Base-by-base conservation (phyloP, 2,888 invertebrate genomes). In the Tryphoninae sp. region DNA sequence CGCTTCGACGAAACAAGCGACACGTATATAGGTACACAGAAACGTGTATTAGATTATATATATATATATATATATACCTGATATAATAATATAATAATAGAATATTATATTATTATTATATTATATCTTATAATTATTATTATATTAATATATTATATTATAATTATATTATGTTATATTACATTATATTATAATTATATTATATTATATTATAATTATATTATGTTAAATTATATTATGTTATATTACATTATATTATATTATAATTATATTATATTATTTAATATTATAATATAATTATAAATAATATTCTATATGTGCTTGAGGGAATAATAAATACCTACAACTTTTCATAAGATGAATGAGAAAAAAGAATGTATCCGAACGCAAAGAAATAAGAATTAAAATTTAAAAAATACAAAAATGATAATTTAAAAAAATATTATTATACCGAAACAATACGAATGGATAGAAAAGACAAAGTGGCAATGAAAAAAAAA, bases 351-450 rank as follows among this genome's bases (percentile, higher is more conserved):
- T n/a, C 2, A 53, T 3, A 8, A 16, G 7, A 2, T 1, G 19
- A 53, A 16, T 0, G n/a, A 53, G 8, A 53, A 53, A 16, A 16
- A 53, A 16, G 7, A 53, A n/a, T 16, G 19, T 3, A 53, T 16
- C 22, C 9, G 55, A 55, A 19, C 8, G 16, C 16, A 8, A 19
- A 55, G 1, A 0, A 7, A 8, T 19, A 55, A 19, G 4, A n/a
- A 19, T 19, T 19, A 2, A 19, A 55, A 55, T 7, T 16, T 0
- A 55, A 55, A 22, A 42, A 58, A 45, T 58, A 58, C 4, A 2
- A 8, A 55, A 22, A 58, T 19, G n/a, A 8, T 16, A 11, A 94
- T 42, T 95, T 95, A 89, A 89, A 88, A 85, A 85, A 77, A 83
- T 80, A 55, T n/a, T n/a, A n/a, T n/a, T n/a, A 23, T 6, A 33